Evolutionary conservation across 2,797 vertebrate species (phyloP).

Genomic region (Oophaga sylvatica): DNA sequence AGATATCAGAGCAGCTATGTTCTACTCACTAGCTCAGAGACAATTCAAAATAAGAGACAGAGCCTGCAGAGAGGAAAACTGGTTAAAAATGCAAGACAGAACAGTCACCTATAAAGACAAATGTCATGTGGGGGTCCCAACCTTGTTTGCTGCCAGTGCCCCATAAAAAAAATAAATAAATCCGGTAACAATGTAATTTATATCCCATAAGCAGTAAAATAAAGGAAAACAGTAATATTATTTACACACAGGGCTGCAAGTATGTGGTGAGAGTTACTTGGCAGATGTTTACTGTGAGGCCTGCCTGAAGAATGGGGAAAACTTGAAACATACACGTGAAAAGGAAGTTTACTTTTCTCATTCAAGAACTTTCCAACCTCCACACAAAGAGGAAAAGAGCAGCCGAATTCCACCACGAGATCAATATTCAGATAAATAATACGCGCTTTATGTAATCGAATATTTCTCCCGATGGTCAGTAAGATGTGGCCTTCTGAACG

Average conservation of each 20-base stretch:
- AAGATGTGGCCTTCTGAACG: background rate
- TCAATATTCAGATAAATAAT: slow-evolving; percentile 17
- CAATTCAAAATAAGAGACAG: too few species aligned
- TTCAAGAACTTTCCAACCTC: slow-evolving; percentile 18
- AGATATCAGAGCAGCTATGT: too few species aligned
- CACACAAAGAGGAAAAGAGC: background rate
- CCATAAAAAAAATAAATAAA: background rate
- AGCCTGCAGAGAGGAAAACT: too few species aligned
- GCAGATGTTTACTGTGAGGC: slow-evolving; percentile 35
- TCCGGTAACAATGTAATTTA: too few species aligned
- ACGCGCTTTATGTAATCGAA: slow-evolving; percentile 11
- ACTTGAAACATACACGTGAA: slow-evolving; percentile 20
- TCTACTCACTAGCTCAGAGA: too few species aligned
- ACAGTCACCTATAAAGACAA: background rate
- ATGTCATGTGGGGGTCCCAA: background rate
- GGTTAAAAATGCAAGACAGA: too few species aligned
- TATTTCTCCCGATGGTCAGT: slow-evolving; percentile 24
- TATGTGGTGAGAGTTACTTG: slow-evolving; percentile 41
- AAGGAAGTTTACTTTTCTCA: slow-evolving; percentile 48
- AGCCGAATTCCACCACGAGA: background rate
- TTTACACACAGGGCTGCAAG: background rate
- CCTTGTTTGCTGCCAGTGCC: background rate
- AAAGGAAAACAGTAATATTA: background rate
- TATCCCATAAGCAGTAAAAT: background rate
- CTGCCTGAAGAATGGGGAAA: slow-evolving; percentile 42